A percentile compares a stretch with the other conserved stretches of the same genome.
Conservation (phyloP, 2,888 invertebrate species). For the Argyresthia goedartella region DNA sequence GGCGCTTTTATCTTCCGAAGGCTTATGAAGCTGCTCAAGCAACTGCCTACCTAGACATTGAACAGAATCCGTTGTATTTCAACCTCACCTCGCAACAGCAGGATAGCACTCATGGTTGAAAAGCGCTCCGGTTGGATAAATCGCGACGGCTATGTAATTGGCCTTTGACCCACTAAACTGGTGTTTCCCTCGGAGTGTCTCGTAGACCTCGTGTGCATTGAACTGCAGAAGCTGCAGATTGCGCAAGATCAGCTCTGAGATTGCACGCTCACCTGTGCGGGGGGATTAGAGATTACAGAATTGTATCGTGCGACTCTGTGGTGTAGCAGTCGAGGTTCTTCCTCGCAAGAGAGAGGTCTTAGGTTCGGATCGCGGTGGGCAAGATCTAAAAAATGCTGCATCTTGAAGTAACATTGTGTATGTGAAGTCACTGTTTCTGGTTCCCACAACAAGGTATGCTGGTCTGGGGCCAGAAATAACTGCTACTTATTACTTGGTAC, state of each 20-base stretch:
- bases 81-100: slow-evolving; percentile 75
- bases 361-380: background rate
- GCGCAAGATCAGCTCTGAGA: slow-evolving; percentile 76
- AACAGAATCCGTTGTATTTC: background rate
- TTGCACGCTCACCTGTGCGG: slow-evolving; percentile 30
- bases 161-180: slow-evolving; percentile 66
- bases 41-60: background rate
- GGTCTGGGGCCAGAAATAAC: background rate
- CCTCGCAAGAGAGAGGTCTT: background rate
- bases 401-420: no score
- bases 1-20: no score
- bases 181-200: slow-evolving; percentile 69
- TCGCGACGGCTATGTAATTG: slow-evolving; percentile 75
- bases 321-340: background rate
- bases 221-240: slow-evolving; percentile 85
- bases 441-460: background rate
- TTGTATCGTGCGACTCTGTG: background rate
- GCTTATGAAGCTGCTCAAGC: no score
- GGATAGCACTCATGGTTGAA: slow-evolving; percentile 91
- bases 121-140: slow-evolving; percentile 82
- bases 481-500: background rate
- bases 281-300: slow-evolving; percentile 8
- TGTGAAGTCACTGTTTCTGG: no score
- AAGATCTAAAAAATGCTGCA: no score
- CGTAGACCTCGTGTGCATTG: slow-evolving; percentile 88